Evolutionary conservation across 2,888 invertebrate genomes (phyloP), one percentile per base, ranked within the genome.

Genomic region (Acanthosepion esculentum): DNA sequence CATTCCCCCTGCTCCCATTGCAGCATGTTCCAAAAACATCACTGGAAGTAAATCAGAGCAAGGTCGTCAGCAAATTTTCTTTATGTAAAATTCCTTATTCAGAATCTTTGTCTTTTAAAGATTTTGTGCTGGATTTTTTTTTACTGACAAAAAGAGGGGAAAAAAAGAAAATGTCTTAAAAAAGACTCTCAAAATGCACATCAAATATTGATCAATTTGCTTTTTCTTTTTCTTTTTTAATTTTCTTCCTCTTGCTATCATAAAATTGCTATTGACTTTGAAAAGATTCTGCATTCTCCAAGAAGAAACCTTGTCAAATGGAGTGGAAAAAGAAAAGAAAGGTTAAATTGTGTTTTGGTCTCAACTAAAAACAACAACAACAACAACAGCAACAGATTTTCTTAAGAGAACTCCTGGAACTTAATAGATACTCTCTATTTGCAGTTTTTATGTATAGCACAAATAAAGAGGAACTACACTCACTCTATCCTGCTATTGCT

Each of bases 131-230:
- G n/a, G 78, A 78, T 78, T 78, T 78, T 78, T 78, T 78, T 78
- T 23, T 20, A 15, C 78, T 78, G 78, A 23, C 15, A 33, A 78
- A 78, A 78, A 33, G 12, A 78, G 12, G 23, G 18, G 2, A 78
- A 59, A n/a, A n/a, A 78, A 78, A 78, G 23, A n/a, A 78, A 78
- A 33, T 6, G 12, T 15, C n/a, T 12, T 12, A n/a, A 78, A 78
- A 78, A n/a, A n/a, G 33, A n/a, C n/a, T 78, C 78, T n/a, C 78
- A 78, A 78, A 78, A 78, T 33, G 78, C 78, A 78, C 78, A 78
- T 78, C 78, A 78, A 78, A 78, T 78, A 78, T 78, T 78, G 78
- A 78, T 78, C n/a, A n/a, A n/a, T 33, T n/a, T 78, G 12, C n/a
- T 33, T 78, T 78, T n/a, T 33, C n/a, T 10, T 7, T n/a, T n/a